Evolutionary conservation across 2,888 invertebrate species (phyloP), one percentile per base, ranked within the genome.

Genomic region (Hemicrepidius hirtus): DNA sequence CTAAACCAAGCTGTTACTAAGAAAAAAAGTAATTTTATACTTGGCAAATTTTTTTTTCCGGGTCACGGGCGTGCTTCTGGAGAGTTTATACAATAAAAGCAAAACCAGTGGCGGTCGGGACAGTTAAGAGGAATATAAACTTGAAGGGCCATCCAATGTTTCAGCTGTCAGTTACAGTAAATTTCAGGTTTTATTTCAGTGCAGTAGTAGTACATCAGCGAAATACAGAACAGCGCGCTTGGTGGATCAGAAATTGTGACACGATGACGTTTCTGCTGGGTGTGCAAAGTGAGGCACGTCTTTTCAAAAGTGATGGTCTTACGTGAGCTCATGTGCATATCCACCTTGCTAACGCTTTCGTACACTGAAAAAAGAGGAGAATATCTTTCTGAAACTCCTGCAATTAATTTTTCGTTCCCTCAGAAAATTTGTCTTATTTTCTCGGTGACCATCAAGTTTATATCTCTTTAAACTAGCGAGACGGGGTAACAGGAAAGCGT

Each of bases 241-340:
- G n/a, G n/a, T 68, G 40, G 68, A 53, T 73, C 64, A 68, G 68
- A 73, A 75, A 70, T 55, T 71, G 70, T 70, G 73, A 75, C 73
- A 63, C 46, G 70, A 66, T 70, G 75, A 73, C 73, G 68, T 70
- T 73, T 73, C 41, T 73, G 75, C 75, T 67, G 44, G 57, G 46
- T 65, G 65, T 70, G 73, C 75, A 73, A 44, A 67, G 63, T 53
- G 60, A 62, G 57, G 49, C 63, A 65, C 68, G 72, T 70, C 68
- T 68, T 75, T 70, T 53, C 60, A 59, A 75, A 75, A 73, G 69
- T 69, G 74, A 76, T 69, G 71, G 72, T 55, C 50, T 71, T 74
- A 76, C 76, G 74, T 76, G 71, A 73, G 73, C 28, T 69, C 46
- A 50, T 62, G 24, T 63, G 32, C 68, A 69, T 69, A 69, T n/a